A percentile compares a stretch with the other conserved stretches of the same genome.
Evolutionary conservation across 2,888 invertebrate species (phyloP).

Genomic region (Glaucopsyche alexis): DNA sequence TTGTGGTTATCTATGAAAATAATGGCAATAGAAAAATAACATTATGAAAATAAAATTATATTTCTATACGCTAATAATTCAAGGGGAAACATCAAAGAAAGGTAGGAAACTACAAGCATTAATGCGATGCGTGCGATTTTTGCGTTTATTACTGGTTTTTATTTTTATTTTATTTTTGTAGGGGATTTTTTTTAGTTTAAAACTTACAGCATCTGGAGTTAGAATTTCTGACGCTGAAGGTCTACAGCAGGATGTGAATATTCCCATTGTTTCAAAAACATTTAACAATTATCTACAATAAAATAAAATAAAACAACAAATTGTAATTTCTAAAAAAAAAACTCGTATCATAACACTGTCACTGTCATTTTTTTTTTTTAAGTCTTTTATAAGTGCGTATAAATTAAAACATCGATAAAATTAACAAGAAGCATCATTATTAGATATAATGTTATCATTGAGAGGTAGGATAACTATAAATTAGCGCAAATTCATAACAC

Average conservation of each 20-base stretch:
- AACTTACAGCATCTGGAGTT: constrained; percentile 81
- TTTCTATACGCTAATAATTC: neutral
- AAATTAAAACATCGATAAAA: constrained; percentile 28
- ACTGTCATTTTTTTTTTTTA: constrained; percentile 29
- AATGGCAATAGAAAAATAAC: neutral
- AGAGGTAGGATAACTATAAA: neutral
- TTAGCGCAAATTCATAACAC: neutral
- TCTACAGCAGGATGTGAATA: constrained; percentile 77
- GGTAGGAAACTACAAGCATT: neutral
- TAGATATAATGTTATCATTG: constrained; percentile 13
- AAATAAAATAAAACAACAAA: constrained; percentile 33
- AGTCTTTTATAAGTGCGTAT: constrained; percentile 33
- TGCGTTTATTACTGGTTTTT: neutral
- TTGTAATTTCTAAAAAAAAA: constrained; percentile 34
- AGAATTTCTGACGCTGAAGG: constrained; percentile 77
- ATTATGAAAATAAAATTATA: neutral
- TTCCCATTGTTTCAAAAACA: constrained; percentile 58
- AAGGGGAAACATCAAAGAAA: neutral
- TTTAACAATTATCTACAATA: constrained; percentile 23
- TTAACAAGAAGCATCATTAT: neutral
- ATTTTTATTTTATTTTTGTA: neutral
- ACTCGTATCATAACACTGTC: neutral
- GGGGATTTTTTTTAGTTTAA: neutral
- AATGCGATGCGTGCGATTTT: neutral
- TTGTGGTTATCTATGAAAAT: neutral